phyloP scores from a whole-genome alignment of 2,797 vertebrate genomes.

The Cossypha niveicapilla region DNA sequence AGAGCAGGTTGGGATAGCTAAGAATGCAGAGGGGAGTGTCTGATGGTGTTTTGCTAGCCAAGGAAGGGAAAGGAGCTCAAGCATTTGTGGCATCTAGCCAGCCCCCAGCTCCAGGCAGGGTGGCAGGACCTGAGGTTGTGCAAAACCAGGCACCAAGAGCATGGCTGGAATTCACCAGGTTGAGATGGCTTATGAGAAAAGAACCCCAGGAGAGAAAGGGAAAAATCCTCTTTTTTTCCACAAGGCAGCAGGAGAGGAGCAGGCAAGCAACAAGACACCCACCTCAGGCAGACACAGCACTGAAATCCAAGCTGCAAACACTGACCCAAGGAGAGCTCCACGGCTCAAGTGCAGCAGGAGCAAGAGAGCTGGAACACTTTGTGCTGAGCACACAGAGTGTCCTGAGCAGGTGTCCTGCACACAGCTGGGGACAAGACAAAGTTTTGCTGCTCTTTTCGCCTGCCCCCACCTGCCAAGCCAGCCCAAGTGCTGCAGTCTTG shows the following conservation, averaged over 20 bases:
- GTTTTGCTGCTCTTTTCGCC: background rate
- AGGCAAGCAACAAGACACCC: background rate
- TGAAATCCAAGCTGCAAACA: background rate
- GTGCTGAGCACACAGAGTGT: background rate
- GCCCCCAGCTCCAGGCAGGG: background rate
- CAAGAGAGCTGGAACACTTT: background rate
- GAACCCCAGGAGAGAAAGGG: background rate
- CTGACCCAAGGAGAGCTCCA: rapidly evolving
- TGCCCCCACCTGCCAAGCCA: background rate
- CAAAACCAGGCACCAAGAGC: background rate
- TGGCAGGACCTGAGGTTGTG: rapidly evolving
- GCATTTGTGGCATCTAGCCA: background rate
- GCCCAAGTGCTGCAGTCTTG: background rate
- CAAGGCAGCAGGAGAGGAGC: background rate
- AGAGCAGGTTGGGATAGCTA: background rate
- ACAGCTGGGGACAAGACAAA: background rate
- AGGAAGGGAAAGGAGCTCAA: background rate
- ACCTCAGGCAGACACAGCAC: background rate
- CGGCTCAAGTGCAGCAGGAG: background rate
- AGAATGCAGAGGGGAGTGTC: background rate
- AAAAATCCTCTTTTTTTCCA: background rate
- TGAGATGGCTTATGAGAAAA: background rate
- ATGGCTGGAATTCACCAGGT: background rate
- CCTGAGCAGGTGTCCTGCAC: background rate
- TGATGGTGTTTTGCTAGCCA: background rate